Conservation (phyloP, 1,140 invertebrate species). For the Pararge aegeria region DNA sequence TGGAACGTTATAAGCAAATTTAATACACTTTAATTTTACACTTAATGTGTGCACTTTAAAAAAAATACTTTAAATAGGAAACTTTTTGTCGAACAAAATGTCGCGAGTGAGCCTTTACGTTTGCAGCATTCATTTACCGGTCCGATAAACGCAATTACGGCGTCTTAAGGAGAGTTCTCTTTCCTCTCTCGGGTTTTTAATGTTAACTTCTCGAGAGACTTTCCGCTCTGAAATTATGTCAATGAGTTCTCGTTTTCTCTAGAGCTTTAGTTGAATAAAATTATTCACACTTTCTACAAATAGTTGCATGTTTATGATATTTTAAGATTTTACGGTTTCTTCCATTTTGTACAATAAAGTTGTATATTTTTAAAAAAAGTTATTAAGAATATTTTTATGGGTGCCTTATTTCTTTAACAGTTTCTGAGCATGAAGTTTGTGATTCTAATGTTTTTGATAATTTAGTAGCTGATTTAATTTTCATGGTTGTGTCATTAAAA, state of each 20-base stretch:
- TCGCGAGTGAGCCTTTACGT: constrained; percentile 40
- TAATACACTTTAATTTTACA: too few relatives aligned
- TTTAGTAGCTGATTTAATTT: too few relatives aligned
- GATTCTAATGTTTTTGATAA: too few relatives aligned
- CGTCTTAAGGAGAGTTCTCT: constrained; percentile 43
- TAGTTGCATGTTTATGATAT: constrained; percentile 10
- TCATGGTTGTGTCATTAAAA: too few relatives aligned
- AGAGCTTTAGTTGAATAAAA: constrained; percentile 20
- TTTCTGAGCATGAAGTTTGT: too few relatives aligned
- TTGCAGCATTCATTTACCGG: constrained; percentile 71
- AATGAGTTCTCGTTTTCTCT: constrained; percentile 32
- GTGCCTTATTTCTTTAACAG: too few relatives aligned
- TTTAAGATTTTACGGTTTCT: not conserved
- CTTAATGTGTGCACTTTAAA: too few relatives aligned
- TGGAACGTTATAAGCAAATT: too few relatives aligned
- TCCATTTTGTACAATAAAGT: not conserved
- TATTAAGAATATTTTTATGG: too few relatives aligned
- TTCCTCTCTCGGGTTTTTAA: constrained; percentile 33
- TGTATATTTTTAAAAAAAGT: too few relatives aligned
- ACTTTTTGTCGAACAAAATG: too few relatives aligned
- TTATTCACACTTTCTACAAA: constrained; percentile 18
- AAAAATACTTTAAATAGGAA: too few relatives aligned
- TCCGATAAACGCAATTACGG: constrained; percentile 70
- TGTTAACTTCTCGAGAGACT: constrained; percentile 36
- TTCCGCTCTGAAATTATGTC: constrained; percentile 41